Conservation (phyloP, 1,140 invertebrate genomes). For the Contarinia nasturtii region DNA sequence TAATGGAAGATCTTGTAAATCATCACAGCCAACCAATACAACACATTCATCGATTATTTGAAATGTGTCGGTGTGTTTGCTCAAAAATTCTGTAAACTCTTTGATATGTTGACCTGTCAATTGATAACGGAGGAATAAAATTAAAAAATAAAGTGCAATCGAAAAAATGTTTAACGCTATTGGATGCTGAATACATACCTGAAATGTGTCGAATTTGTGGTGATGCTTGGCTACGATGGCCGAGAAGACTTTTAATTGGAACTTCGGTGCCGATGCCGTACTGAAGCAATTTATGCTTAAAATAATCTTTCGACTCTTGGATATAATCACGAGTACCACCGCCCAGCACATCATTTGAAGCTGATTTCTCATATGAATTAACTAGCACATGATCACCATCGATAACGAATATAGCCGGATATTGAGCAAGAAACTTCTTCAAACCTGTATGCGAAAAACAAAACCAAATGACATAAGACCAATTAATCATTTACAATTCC, state of each 20-base stretch:
- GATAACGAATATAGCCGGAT: constrained; percentile 79
- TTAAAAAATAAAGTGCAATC: no score
- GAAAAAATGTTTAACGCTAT: no score
- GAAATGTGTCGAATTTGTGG: constrained; percentile 91
- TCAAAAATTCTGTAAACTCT: constrained; percentile 82
- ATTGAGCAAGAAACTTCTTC: constrained; percentile 77
- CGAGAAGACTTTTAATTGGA: constrained; percentile 79
- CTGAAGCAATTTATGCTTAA: constrained; percentile 73
- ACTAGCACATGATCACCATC: constrained; percentile 82
- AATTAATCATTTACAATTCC: no score
- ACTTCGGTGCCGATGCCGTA: constrained; percentile 80
- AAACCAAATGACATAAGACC: no score
- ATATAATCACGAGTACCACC: constrained; percentile 64
- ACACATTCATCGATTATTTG: constrained; percentile 73
- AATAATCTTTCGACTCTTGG: constrained; percentile 86
- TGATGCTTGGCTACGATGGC: constrained; percentile 82
- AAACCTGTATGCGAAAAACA: constrained; percentile 28
- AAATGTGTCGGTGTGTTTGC: constrained; percentile 71
- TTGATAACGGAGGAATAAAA: no score
- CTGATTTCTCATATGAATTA: constrained; percentile 47
- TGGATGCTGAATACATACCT: constrained; percentile 24
- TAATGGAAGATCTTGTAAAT: constrained; percentile 31
- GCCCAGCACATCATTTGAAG: constrained; percentile 27
- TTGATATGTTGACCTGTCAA: constrained; percentile 76
- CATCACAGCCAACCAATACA: constrained; percentile 35